These are phyloP conservation scores for Drosophila koepferae DNA, from an alignment of 2,888 invertebrate genomes.

Conservation along the genomic window DNA sequence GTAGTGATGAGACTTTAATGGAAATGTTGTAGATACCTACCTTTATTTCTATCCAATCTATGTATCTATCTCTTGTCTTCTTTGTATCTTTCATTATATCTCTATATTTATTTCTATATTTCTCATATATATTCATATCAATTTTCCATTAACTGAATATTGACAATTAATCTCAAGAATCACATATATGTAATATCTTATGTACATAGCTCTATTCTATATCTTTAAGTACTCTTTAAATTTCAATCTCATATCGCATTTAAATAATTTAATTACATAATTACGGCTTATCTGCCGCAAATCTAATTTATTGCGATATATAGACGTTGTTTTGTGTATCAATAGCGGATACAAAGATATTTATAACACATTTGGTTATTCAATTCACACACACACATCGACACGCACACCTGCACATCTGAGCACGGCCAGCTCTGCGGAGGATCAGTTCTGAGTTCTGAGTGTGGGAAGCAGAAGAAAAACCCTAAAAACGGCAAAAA, in stretches of 20 bases:
- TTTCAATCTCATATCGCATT: not conserved
- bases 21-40: too few species aligned
- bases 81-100: too few species aligned
- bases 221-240: too few species aligned
- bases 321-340: conserved; percentile 10
- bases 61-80: too few species aligned
- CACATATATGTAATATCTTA: too few species aligned
- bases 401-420: not conserved
- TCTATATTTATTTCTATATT: not conserved
- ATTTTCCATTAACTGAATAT: not conserved
- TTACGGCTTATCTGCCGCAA: not conserved
- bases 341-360: conserved; percentile 20
- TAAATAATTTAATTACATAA: not conserved
- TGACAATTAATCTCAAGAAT: not conserved
- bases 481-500: conserved; percentile 50
- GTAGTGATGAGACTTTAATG: too few species aligned
- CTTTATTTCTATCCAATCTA: too few species aligned
- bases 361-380: conserved; percentile 42
- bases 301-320: conserved; percentile 19
- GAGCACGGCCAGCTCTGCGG: conserved; percentile 20
- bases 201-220: not conserved
- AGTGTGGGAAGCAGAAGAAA: conserved; percentile 67
- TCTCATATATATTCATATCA: not conserved
- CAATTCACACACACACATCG: conserved; percentile 33
- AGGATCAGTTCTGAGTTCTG: conserved; percentile 65